These are phyloP conservation scores for Equus quagga DNA, from an alignment of 2,113 vertebrate species.

Conservation along the genomic window DNA sequence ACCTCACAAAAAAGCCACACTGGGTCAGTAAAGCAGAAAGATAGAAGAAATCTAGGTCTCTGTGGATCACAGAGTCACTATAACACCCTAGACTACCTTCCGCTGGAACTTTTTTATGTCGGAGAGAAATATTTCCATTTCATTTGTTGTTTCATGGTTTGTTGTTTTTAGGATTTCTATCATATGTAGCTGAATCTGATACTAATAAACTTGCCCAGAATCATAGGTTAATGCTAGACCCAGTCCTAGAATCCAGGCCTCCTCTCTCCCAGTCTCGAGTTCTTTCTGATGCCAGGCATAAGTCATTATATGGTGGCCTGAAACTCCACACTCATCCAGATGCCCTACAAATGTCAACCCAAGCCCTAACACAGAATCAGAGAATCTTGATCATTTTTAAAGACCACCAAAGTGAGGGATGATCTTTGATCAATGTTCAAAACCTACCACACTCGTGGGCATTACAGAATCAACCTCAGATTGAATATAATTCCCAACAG, in stretches of 20 bases:
- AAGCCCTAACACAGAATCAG: neutral
- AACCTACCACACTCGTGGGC: neutral
- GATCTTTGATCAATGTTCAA: neutral
- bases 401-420: neutral
- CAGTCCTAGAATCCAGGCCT: neutral
- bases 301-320: neutral
- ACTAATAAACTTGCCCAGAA: neutral
- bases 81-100: neutral
- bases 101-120: neutral
- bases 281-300: neutral
- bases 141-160: neutral
- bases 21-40: neutral
- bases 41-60: neutral
- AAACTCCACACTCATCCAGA: neutral
- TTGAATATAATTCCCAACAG: neutral
- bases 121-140: slow-evolving; percentile 3
- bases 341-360: neutral
- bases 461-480: neutral
- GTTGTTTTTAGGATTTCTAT: neutral
- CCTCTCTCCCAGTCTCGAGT: neutral
- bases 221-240: neutral
- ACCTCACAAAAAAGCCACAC: neutral
- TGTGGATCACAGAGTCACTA: neutral
- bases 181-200: neutral
- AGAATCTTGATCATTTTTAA: neutral